Conservation (phyloP, 2,888 invertebrate species). For the Aproaerema taeniolella region DNA sequence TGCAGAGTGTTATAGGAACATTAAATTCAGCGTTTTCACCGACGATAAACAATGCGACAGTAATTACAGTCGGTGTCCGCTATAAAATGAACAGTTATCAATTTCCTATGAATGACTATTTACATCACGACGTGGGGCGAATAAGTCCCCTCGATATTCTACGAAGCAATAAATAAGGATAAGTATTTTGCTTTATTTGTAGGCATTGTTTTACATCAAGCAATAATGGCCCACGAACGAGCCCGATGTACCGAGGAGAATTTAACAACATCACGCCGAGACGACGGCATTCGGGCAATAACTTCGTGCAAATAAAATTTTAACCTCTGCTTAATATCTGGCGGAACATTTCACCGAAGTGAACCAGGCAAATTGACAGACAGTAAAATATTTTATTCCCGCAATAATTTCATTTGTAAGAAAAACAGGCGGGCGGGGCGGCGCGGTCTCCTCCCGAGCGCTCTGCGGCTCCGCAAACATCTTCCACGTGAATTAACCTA, state of each 20-base stretch:
- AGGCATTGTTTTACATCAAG: slow-evolving; percentile 61
- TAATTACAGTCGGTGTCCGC: too few relatives aligned
- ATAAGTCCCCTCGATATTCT: slow-evolving; percentile 21
- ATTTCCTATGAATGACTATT: slow-evolving; percentile 15
- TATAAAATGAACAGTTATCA: slow-evolving; percentile 14
- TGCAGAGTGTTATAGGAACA: too few relatives aligned
- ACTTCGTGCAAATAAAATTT: slow-evolving; percentile 70
- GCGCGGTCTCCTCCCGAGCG: slow-evolving; percentile 20
- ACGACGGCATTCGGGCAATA: slow-evolving; percentile 49
- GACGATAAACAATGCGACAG: too few relatives aligned
- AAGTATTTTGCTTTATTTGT: slow-evolving; percentile 55
- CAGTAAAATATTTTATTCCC: slow-evolving; percentile 75
- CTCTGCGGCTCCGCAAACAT: slow-evolving; percentile 49
- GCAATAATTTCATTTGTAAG: slow-evolving; percentile 73
- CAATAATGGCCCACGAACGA: slow-evolving; percentile 51
- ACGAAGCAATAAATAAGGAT: slow-evolving; percentile 50
- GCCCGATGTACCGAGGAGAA: slow-evolving; percentile 45
- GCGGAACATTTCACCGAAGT: slow-evolving; percentile 49
- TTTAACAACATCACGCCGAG: slow-evolving; percentile 51
- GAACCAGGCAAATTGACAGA: slow-evolving; percentile 69
- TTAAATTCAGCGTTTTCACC: too few relatives aligned
- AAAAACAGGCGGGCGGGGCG: slow-evolving; percentile 52
- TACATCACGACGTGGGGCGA: slow-evolving; percentile 11
- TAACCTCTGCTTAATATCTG: slow-evolving; percentile 74
- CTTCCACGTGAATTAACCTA: slow-evolving; percentile 71